These are phyloP conservation scores for Lemur catta DNA, from an alignment of 2,797 vertebrate species.

Conservation along the genomic window DNA sequence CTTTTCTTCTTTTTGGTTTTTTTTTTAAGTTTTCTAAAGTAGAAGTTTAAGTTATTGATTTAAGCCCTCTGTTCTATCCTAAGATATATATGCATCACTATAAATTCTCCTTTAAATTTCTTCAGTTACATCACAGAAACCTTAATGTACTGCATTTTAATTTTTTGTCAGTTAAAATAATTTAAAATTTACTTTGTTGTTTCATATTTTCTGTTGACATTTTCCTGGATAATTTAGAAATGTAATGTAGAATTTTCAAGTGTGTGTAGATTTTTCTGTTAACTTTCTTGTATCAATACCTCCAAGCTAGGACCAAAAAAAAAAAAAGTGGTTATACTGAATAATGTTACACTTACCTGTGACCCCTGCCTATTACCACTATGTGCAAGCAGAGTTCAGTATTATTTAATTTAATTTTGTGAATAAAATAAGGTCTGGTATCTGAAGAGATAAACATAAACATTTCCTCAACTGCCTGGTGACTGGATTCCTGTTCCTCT, in stretches of 20 bases:
- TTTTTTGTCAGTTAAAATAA: background rate
- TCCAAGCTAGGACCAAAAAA: background rate
- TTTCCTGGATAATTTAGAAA: background rate
- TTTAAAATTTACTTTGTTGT: background rate
- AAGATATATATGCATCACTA: background rate
- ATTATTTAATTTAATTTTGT: background rate
- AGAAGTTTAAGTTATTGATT: background rate
- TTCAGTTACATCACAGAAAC: background rate
- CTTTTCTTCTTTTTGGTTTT: background rate
- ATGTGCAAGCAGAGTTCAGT: background rate
- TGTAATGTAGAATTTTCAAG: background rate
- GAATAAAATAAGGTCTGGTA: background rate
- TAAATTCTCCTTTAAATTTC: background rate
- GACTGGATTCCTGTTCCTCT: background rate
- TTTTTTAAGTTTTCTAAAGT: background rate
- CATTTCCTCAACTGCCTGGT: background rate
- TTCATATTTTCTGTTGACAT: background rate
- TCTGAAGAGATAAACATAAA: background rate
- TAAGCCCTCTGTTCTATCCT: background rate
- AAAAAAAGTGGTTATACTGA: background rate
- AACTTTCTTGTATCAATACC: background rate
- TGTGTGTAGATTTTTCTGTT: background rate
- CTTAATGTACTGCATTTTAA: background rate
- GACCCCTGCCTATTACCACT: background rate
- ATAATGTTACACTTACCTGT: background rate